Evolutionary conservation across 2,888 invertebrate genomes (phyloP), one percentile per base, ranked within the genome.

Genomic region (Himalopsyche japonica): DNA sequence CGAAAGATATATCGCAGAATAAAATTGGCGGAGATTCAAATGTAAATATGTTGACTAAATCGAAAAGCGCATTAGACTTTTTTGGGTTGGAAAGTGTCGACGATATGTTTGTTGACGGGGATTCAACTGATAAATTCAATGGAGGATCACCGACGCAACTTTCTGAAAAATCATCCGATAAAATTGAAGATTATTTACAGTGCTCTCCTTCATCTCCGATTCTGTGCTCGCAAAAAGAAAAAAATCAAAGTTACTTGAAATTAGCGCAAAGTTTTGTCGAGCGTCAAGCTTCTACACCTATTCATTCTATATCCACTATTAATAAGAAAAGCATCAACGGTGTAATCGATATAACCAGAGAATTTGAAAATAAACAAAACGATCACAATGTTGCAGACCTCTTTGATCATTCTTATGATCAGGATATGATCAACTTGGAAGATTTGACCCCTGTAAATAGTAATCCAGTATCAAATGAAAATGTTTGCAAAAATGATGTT

Each of bases 21-120:
- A 43, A 47, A n/a, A 79, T 43, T 64, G 81, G 80, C 34, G 20
- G 27, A 18, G 48, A 79, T 47, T 79, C 27, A 15, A 10, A 10
- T 27, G 12, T 20, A 10, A 87, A 88, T 76, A 43, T 15, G 15
- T 43, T 76, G 24, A 37, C 80, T 48, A 87, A 88, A 83, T 88
- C 89, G 1, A 88, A 89, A 84, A 88, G 90, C 86, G 88, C 89
- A 1, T 88, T 92, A 84, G 89, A 89, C 81, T 90, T 91, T 88
- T 91, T 93, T 48, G 92, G 92, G 81, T 88, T 93, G 70, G 90
- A 91, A 79, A 91, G 91, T 86, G 91, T 93, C 84, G 90, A 92
- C 57, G 92, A 93, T 84, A 91, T 92, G 76, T 92, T 93, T 88
- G 92, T 89, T 34, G 85, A 88, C 86, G 64, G 88, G 80, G 34